These are phyloP conservation scores for Cinara cedri DNA, from an alignment of 2,888 invertebrate species.

Conservation along the genomic window DNA sequence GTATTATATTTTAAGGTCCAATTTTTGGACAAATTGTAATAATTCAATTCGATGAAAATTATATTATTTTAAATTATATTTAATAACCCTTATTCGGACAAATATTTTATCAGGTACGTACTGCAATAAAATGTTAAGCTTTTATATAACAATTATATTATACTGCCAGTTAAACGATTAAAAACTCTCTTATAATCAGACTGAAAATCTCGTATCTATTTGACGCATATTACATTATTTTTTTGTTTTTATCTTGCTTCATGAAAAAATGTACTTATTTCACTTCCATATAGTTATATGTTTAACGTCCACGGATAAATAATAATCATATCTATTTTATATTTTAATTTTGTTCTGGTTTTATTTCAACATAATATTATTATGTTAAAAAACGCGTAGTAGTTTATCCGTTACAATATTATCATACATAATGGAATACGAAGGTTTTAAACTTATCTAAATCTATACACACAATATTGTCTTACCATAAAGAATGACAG, in stretches of 20 bases:
- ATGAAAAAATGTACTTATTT: not conserved
- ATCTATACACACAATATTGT: not conserved
- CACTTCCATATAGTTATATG: not conserved
- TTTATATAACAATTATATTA: not conserved
- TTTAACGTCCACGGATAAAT: not conserved
- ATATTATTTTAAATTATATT: too few relatives aligned
- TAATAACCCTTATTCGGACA: too few relatives aligned
- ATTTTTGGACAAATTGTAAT: too few relatives aligned
- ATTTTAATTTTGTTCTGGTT: not conserved
- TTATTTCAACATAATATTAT: not conserved
- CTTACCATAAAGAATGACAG: not conserved
- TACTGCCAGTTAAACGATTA: not conserved
- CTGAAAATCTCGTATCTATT: not conserved
- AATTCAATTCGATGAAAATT: too few relatives aligned
- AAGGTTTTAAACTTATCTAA: slow-evolving; percentile 13
- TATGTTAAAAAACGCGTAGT: not conserved
- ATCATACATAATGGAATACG: not conserved
- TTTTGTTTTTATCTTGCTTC: not conserved
- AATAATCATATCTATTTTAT: not conserved
- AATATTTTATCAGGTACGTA: too few relatives aligned
- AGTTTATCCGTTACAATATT: not conserved
- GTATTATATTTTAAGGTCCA: too few relatives aligned
- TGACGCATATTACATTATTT: not conserved
- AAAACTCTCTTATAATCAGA: not conserved
- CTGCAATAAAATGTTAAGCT: too few relatives aligned